Base-by-base conservation (phyloP, 1,140 invertebrate species). In the Drosophila bifasciata region DNA sequence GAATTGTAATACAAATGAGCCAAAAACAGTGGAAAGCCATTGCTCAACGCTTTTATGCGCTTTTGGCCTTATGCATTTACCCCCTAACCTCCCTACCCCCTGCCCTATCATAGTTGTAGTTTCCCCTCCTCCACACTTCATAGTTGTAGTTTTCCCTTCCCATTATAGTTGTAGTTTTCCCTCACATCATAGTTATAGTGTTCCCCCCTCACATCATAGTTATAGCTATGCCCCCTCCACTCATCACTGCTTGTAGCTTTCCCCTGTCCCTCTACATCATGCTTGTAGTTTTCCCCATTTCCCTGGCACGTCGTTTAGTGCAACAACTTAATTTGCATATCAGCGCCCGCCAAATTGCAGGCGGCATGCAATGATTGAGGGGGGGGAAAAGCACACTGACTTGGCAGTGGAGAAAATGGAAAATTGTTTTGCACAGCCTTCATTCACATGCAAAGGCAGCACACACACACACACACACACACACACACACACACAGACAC, bases 311-410 rank as follows among this genome's bases (percentile, higher is more conserved):
- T 86, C 83, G 83, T 86, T 86, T 86, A 86, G 83, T 80, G 83
- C 83, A 86, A 86, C 83, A 86, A 86, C 81, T 86, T 86, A 86
- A 86, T 86, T 86, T 86, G 84, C 81, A 86, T 86, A 86, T 86
- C 81, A 86, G 81, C 81, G 77, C 77, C 77, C 58, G 71, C 81
- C 83, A 86, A 86, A 86, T 86, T 86, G 81, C 83, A 86, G 55
- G 83, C 81, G 78, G 83, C 81, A 86, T 86, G 81, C 81, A 86
- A 86, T 76, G 73, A 64, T 49, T 55, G 44, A 43, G 43, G 23
- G 15, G 21, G 4, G 19, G 5, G 5, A 16, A 8, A 13, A 9
- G 6, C 23, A 6, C 0, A 25, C 6, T 7, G 25, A 7, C 7
- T 25, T 25, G 28, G 21, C n/a, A 11, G n/a, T 39, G 41, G 60